Conservation (phyloP, 2,113 vertebrate species). For the Oncorhynchus masou region DNA sequence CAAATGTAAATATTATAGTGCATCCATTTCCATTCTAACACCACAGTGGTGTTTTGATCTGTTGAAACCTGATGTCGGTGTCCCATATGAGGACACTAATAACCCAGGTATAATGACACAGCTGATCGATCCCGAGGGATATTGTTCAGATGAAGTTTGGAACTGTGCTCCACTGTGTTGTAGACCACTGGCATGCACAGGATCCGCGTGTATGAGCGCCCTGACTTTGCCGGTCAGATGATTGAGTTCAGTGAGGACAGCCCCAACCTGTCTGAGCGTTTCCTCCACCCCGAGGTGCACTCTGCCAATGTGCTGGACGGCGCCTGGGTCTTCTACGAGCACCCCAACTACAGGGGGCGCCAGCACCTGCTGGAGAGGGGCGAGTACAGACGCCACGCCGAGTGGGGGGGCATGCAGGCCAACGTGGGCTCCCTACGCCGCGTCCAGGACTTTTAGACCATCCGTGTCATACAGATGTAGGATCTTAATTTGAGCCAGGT, state of each 20-base stretch:
- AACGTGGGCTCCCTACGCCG: slow-evolving; percentile 53
- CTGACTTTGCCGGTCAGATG: slow-evolving; percentile 56
- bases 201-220: slow-evolving; percentile 49
- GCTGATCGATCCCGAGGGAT: too few species aligned
- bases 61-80: too few species aligned
- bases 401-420: slow-evolving; percentile 56
- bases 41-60: too few species aligned
- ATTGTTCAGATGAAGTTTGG: not conserved
- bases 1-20: too few species aligned
- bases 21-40: too few species aligned
- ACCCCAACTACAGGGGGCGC: slow-evolving; percentile 55
- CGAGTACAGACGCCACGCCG: slow-evolving; percentile 50
- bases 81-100: too few species aligned
- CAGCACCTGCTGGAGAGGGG: slow-evolving; percentile 64
- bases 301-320: slow-evolving; percentile 55
- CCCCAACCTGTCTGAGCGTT: slow-evolving; percentile 46
- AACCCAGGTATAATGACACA: too few species aligned
- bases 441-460: slow-evolving; percentile 24
- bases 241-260: slow-evolving; percentile 48
- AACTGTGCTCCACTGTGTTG: not conserved
- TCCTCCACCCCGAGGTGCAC: slow-evolving; percentile 42
- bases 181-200: slow-evolving; percentile 34
- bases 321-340: slow-evolving; percentile 58
- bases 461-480: not conserved
- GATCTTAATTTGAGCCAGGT: too few species aligned